Conservation (phyloP, 2,888 invertebrate genomes). For the Drosophila kambysellisi region DNA sequence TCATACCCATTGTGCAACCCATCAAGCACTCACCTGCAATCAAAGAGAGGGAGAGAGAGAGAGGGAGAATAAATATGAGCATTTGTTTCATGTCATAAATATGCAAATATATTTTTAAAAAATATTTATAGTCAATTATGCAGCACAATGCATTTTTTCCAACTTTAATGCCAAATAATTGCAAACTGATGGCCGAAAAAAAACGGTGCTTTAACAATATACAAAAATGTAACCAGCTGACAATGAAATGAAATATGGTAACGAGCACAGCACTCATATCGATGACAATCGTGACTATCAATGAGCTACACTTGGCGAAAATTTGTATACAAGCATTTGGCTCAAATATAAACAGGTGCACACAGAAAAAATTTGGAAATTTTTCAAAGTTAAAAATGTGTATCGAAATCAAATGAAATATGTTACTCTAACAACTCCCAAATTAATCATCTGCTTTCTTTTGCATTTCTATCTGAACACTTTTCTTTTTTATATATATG, state of each 20-base stretch:
- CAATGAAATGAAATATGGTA: conserved; percentile 53
- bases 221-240: conserved; percentile 29
- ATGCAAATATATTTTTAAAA: not conserved
- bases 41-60: conserved; percentile 26
- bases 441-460: not conserved
- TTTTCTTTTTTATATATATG: not conserved
- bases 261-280: conserved; percentile 36
- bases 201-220: conserved; percentile 15
- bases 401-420: not conserved
- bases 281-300: conserved; percentile 44
- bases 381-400: not conserved
- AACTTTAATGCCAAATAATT: conserved; percentile 47
- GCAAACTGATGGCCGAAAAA: conserved; percentile 12
- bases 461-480: not conserved
- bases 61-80: conserved; percentile 18
- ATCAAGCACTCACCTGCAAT: conserved; percentile 69
- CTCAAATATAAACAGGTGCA: not conserved
- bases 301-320: conserved; percentile 23
- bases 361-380: not conserved
- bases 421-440: not conserved
- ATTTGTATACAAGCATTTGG: conserved; percentile 1
- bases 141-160: conserved; percentile 4
- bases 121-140: conserved; percentile 11
- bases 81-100: conserved; percentile 29
- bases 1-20: conserved; percentile 22